Evolutionary conservation across 1,140 invertebrate genomes (phyloP), one percentile per base, ranked within the genome.

Genomic region (Schlechtendalia chinensis): DNA sequence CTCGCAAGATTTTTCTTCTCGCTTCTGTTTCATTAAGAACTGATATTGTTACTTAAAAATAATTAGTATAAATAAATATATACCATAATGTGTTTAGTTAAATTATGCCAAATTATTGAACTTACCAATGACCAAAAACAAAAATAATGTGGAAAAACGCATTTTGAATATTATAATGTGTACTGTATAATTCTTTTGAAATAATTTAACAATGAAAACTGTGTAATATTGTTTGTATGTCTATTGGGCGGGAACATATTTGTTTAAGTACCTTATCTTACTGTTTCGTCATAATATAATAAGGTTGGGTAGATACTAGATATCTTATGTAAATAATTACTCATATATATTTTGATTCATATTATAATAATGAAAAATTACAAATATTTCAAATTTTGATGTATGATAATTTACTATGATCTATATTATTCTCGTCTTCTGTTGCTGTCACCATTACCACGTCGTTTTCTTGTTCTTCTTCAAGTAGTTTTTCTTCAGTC

Each of bases 1-100:
- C 92, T 82, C 90, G 87, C 53, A 93, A 86, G 84, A 93, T 91
- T 85, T 91, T 93, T 83, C 92, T 88, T 84, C 91, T 88, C 17
- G 89, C 91, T 85, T 93, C 91, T 39, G 88, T 87, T 86, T 91
- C 91, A 83, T 90, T 88, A 82, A 89, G 58, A 79, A 79, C n/a
- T 27, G 39, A 63, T 1, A 86, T 32, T 80, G 24, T 59, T 63
- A 27, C 75, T 79, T 79, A 11, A 61, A 75, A 58, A 63, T 32
- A 59, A 39, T 39, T 39, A 8, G 8, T 53, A 53, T 29, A 4
- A 71, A 53, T 53, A 53, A 71, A 53, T 53, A 53, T 11, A 71
- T 53, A 53, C 2, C 19, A 27, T 0, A 29, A 27, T 11, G 3
- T 19, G 1, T 12, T 29, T 1, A 72, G n/a, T 72, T 53, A n/a